A percentile compares a stretch with the other conserved stretches of the same genome.
phyloP scores from a whole-genome alignment of 2,113 vertebrate species.

The Sialia sialis region DNA sequence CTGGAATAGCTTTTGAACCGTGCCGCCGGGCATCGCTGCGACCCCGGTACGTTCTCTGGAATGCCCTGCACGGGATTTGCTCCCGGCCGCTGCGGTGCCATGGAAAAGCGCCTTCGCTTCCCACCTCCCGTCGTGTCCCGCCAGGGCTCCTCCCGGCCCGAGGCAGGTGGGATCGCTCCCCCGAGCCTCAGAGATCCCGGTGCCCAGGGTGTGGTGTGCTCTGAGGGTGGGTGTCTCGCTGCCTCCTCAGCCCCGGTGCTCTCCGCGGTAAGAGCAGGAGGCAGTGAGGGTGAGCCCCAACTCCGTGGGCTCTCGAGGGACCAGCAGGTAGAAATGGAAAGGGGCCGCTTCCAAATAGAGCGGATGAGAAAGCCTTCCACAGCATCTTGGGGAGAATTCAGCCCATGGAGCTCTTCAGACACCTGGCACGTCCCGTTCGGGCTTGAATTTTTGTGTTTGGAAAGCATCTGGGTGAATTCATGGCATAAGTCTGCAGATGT shows the following conservation, averaged over 20 bases:
- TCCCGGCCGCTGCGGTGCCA: not conserved
- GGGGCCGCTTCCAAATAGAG: not conserved
- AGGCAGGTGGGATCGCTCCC: not conserved
- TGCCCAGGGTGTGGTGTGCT: rapidly evolving
- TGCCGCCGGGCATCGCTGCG: not conserved
- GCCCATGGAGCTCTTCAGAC: rapidly evolving
- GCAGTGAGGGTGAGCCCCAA: rapidly evolving
- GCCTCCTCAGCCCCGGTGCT: no score
- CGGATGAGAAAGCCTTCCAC: not conserved
- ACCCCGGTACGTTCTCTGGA: not conserved
- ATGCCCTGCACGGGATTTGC: rapidly evolving
- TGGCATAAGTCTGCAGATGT: not conserved
- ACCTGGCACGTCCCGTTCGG: rapidly evolving
- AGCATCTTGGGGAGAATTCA: rapidly evolving
- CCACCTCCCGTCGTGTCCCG: not conserved
- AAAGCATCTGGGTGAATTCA: not conserved
- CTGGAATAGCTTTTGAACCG: no score
- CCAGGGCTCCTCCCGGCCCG: not conserved
- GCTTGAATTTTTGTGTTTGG: not conserved
- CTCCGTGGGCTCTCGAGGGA: not conserved
- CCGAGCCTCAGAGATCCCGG: rapidly evolving
- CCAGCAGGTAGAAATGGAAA: not conserved
- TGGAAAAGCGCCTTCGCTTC: not conserved
- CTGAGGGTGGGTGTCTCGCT: rapidly evolving
- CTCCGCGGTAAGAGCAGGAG: no score